phyloP scores from a whole-genome alignment of 2,113 vertebrate genomes.

The Oxyura jamaicensis region DNA sequence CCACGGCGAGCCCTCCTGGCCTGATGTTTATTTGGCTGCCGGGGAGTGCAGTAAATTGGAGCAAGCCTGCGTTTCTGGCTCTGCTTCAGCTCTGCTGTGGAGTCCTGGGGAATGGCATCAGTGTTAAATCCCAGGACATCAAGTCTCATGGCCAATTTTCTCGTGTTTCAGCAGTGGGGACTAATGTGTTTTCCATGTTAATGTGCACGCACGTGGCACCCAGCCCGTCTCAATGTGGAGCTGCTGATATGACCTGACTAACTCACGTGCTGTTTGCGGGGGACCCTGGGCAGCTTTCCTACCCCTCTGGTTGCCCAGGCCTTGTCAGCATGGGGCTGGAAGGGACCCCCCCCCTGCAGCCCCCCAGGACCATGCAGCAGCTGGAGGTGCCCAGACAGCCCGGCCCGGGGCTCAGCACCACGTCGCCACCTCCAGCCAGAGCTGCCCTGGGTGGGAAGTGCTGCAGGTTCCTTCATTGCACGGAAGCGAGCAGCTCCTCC shows the following conservation, averaged over 20 bases:
- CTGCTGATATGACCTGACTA: not conserved
- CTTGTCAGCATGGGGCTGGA: not conserved
- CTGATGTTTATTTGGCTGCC: rapidly evolving
- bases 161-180: not conserved
- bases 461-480: not conserved
- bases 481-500: rapidly evolving
- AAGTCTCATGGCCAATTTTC: not conserved
- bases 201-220: not conserved
- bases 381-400: too few species aligned
- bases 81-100: rapidly evolving
- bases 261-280: not conserved
- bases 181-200: constrained; percentile 64
- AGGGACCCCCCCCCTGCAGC: not conserved
- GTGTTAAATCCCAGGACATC: not conserved
- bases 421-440: not conserved
- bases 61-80: rapidly evolving
- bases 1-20: rapidly evolving
- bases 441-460: not conserved
- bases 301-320: not conserved
- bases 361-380: too few species aligned
- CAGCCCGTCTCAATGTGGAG: not conserved
- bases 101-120: rapidly evolving
- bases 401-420: too few species aligned
- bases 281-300: not conserved
- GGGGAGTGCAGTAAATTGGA: rapidly evolving